Conservation (phyloP, 2,888 invertebrate species). For the Lathronympha strigana region DNA sequence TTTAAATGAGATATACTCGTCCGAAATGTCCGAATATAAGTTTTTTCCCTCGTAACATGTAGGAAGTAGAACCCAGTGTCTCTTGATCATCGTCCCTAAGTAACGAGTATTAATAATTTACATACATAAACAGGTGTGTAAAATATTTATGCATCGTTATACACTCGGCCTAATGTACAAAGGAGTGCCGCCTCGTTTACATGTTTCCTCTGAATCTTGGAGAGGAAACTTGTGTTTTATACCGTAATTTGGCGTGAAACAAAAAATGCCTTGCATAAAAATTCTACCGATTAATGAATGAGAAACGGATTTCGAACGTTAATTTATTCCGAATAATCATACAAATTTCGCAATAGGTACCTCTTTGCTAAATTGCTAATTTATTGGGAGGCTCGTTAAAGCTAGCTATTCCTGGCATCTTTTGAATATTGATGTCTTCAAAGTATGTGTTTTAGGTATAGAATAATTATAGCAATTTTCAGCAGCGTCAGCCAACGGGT, state of each 20-base stretch:
- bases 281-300: conserved; percentile 26
- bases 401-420: background rate
- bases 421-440: background rate
- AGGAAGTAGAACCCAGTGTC: background rate
- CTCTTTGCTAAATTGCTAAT: background rate
- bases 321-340: conserved; percentile 38
- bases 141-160: background rate
- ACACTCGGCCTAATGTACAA: background rate
- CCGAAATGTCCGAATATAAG: too few species aligned
- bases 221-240: conserved; percentile 32
- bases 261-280: conserved; percentile 30
- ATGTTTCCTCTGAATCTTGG: conserved; percentile 25
- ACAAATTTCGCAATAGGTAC: conserved; percentile 29
- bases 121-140: background rate
- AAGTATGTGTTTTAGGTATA: too few species aligned
- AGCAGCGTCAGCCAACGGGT: background rate
- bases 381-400: conserved; percentile 17
- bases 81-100: background rate
- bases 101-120: background rate
- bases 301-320: conserved; percentile 34
- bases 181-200: conserved; percentile 16
- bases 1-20: too few species aligned
- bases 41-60: too few species aligned
- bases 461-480: background rate
- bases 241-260: conserved; percentile 35